These are phyloP conservation scores for Arion vulgaris DNA, from an alignment of 1,140 invertebrate genomes.

Conservation along the genomic window DNA sequence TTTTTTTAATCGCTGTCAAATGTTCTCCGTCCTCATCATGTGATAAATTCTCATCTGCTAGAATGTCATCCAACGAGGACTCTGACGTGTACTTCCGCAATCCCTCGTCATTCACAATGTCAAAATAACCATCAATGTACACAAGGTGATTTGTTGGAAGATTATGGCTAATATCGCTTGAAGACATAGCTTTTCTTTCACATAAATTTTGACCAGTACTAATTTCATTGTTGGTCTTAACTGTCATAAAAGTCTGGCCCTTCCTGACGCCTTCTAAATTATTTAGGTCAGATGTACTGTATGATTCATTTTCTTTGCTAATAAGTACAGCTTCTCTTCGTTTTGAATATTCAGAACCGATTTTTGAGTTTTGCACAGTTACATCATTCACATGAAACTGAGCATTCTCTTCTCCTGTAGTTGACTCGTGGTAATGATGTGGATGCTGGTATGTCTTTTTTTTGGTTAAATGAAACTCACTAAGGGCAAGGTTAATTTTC, in stretches of 20 bases:
- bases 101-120: not conserved
- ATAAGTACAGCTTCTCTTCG: not conserved
- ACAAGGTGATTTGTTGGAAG: not conserved
- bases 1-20: not conserved
- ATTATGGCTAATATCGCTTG: not conserved
- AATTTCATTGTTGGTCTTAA: not conserved
- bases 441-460: not conserved
- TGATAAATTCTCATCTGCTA: not conserved
- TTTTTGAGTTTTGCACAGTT: not conserved
- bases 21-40: not conserved
- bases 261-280: not conserved
- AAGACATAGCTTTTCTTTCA: not conserved
- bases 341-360: not conserved
- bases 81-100: not conserved
- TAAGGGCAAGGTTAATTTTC: conserved; percentile 28
- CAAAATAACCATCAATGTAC: not conserved
- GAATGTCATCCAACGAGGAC: not conserved
- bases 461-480: conserved; percentile 17
- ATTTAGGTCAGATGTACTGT: not conserved
- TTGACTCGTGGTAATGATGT: not conserved
- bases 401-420: not conserved
- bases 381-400: not conserved
- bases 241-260: not conserved
- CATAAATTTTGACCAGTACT: not conserved
- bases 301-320: not conserved